Base-by-base conservation (phyloP, 2,888 invertebrate species). In the Nematopogon swammerdamellus region DNA sequence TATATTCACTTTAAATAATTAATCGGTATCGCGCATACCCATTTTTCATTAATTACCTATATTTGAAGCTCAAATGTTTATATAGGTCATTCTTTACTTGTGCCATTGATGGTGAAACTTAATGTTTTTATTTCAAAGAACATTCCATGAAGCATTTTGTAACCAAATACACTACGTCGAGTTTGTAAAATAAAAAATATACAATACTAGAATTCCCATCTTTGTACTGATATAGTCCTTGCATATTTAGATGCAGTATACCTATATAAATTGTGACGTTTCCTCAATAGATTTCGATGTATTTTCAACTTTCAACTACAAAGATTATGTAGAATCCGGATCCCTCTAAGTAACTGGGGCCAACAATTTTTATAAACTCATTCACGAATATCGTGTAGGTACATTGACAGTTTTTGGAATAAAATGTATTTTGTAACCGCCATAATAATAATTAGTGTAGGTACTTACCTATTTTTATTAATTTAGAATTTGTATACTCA, bases 161-260 rank as follows among this genome's bases (percentile, higher is more conserved):
- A 16, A 11, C 19, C 45, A 19, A n/a, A 17, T 16, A 44, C 16
- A n/a, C n/a, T 30, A 8, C 14, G 30, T 30, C 8, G 8, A 8
- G 8, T 30, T 8, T 14, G 8, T 30, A 30, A 10, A 10, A 8
- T 59, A 59, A 55, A 54, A 53, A 52, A 54, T 55, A 51, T 49
- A 46, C 56, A 55, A 56, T 50, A 50, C 51, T 50, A 50, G 55
- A 56, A 55, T 25, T 46, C 42, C n/a, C n/a, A n/a, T n/a, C n/a
- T n/a, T n/a, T n/a, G n/a, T n/a, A n/a, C n/a, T n/a, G n/a, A n/a
- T n/a, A n/a, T n/a, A n/a, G n/a, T n/a, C n/a, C n/a, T n/a, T n/a
- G n/a, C n/a, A n/a, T n/a, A n/a, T n/a, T n/a, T n/a, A n/a, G n/a
- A n/a, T n/a, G n/a, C n/a, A n/a, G n/a, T n/a, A n/a, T n/a, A n/a